phyloP scores from a whole-genome alignment of 2,797 vertebrate genomes.

The Nothura maculosa region DNA sequence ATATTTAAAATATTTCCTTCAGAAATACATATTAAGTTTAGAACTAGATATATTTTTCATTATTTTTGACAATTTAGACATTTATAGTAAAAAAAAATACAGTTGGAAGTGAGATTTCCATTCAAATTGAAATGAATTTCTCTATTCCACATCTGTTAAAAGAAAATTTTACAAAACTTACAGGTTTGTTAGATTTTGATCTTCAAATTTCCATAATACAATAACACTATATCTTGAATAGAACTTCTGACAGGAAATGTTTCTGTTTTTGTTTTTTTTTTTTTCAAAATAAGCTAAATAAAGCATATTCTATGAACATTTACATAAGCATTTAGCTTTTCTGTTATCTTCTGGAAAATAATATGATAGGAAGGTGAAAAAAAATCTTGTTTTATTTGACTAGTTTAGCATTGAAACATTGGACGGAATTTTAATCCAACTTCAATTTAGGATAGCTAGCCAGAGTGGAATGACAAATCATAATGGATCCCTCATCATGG shows the following conservation, averaged over 20 bases:
- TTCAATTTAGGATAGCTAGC: background rate
- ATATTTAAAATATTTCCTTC: background rate
- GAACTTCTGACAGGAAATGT: background rate
- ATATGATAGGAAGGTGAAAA: background rate
- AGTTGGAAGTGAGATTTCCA: background rate
- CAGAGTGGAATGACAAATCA: background rate
- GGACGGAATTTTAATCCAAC: accelerated
- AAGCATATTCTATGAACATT: accelerated
- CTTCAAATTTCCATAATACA: background rate
- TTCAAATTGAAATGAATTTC: background rate
- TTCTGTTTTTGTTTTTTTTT: background rate
- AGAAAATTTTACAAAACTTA: background rate
- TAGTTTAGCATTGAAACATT: background rate
- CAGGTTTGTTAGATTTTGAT: background rate
- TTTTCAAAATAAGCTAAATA: background rate
- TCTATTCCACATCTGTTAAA: background rate
- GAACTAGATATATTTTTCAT: background rate
- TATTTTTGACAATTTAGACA: background rate
- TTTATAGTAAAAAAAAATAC: accelerated
- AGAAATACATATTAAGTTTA: background rate
- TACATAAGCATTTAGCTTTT: background rate
- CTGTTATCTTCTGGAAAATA: background rate
- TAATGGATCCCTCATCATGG: background rate
- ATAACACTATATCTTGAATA: background rate
- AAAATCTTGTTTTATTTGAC: accelerated